These are phyloP conservation scores for Porites rus DNA, from an alignment of 92 coral and sea anemone genomes.

Conservation along the genomic window DNA sequence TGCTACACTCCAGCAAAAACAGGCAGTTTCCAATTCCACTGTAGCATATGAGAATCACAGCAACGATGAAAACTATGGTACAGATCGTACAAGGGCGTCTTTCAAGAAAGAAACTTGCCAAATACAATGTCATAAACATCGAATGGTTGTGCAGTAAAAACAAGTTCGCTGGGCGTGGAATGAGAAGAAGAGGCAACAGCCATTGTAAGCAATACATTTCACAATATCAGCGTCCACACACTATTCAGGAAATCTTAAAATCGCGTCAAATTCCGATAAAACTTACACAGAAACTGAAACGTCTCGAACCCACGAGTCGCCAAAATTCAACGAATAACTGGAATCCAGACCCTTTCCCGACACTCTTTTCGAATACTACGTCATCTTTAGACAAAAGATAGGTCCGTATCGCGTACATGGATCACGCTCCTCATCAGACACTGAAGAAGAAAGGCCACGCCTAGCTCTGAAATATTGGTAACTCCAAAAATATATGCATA, in stretches of 20 bases:
- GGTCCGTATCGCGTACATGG: conserved; percentile 13
- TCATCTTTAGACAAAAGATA: not conserved
- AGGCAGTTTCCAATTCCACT: conserved; percentile 99
- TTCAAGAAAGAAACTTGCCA: conserved; percentile 98
- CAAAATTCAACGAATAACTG: not conserved
- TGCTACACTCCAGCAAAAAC: conserved; percentile 90
- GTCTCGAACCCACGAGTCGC: not conserved
- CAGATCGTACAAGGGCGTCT: conserved; percentile 99
- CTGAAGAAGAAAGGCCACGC: too few species aligned
- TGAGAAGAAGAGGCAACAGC: conserved; percentile 94
- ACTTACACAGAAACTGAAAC: not conserved
- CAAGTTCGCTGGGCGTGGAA: conserved; percentile 97
- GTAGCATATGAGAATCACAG: conserved; percentile 96
- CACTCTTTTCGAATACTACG: not conserved
- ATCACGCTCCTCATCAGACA: not conserved
- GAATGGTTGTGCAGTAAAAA: conserved; percentile 96
- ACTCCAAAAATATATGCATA: too few species aligned
- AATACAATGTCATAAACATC: conserved; percentile 98
- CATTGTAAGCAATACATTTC: conserved; percentile 98
- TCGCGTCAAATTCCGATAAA: not conserved
- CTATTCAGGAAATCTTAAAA: conserved; percentile 1
- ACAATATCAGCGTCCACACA: conserved; percentile 21
- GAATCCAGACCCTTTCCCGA: conserved; percentile 9
- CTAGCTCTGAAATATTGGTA: too few species aligned
- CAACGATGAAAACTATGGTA: conserved; percentile 95